phyloP scores from a whole-genome alignment of 2,797 vertebrate species.

The Geotrypetes seraphini region DNA sequence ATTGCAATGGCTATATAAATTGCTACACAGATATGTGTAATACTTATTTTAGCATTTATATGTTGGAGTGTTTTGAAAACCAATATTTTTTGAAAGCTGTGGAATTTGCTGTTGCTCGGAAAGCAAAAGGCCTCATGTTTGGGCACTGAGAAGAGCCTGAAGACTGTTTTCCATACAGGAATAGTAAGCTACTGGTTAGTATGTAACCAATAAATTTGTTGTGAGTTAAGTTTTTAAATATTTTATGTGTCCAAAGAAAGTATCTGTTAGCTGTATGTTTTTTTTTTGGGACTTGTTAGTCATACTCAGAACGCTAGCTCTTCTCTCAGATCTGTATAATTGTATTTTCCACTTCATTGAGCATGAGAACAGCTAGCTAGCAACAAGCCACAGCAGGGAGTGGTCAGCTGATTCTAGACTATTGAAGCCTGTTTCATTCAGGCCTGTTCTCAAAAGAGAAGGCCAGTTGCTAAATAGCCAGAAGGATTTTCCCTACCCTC shows the following conservation, averaged over 20 bases:
- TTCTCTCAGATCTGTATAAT: conserved; percentile 69
- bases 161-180: too few species aligned
- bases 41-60: too few species aligned
- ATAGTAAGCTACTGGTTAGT: too few species aligned
- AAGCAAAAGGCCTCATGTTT: too few species aligned
- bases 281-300: conserved; percentile 55
- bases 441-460: conserved; percentile 34
- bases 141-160: too few species aligned
- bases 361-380: conserved; percentile 25
- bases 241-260: conserved; percentile 41
- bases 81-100: too few species aligned
- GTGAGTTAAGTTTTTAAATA: conserved; percentile 55
- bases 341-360: conserved; percentile 70
- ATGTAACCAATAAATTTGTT: too few species aligned
- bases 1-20: too few species aligned
- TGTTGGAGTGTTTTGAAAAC: too few species aligned
- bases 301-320: conserved; percentile 40
- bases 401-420: conserved; percentile 39
- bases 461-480: conserved; percentile 22
- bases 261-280: conserved; percentile 58
- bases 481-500: conserved; percentile 39
- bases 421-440: conserved; percentile 23
- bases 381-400: conserved; percentile 37
- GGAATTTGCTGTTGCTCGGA: too few species aligned
- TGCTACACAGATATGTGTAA: too few species aligned